Conservation (phyloP, 1,140 invertebrate species). For the Aleiodes sp. region DNA sequence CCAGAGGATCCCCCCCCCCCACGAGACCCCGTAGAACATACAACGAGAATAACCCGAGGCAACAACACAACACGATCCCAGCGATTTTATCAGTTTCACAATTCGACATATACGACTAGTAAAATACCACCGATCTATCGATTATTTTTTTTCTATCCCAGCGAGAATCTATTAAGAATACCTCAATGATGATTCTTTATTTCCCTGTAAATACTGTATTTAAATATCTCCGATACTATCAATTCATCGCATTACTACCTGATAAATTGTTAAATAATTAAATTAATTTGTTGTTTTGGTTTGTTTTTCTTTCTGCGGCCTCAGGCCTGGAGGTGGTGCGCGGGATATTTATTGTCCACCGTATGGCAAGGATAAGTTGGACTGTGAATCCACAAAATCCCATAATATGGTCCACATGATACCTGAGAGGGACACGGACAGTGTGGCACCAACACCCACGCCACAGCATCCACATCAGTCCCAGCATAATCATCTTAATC, state of each 20-base stretch:
- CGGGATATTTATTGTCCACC: slow-evolving; percentile 59
- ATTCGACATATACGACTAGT: slow-evolving; percentile 9
- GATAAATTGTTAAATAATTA: slow-evolving; percentile 33
- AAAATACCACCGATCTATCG: neutral
- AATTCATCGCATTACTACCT: slow-evolving; percentile 6
- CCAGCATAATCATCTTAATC: slow-evolving; percentile 70
- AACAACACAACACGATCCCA: neutral
- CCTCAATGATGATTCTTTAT: too few relatives aligned
- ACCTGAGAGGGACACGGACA: slow-evolving; percentile 70
- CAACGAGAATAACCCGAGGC: neutral
- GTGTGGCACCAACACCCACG: slow-evolving; percentile 58
- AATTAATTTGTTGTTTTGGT: slow-evolving; percentile 44
- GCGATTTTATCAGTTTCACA: slow-evolving; percentile 18
- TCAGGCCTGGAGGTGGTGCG: slow-evolving; percentile 55
- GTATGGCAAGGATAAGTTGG: slow-evolving; percentile 59
- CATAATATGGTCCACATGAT: slow-evolving; percentile 69
- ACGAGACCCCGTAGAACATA: neutral
- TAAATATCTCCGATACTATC: neutral
- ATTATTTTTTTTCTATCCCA: neutral
- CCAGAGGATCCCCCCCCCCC: too few relatives aligned
- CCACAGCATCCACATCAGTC: slow-evolving; percentile 62
- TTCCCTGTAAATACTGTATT: too few relatives aligned
- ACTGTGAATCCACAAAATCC: slow-evolving; percentile 56
- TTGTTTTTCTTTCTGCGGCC: slow-evolving; percentile 52
- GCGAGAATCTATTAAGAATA: too few relatives aligned